phyloP scores from a whole-genome alignment of 2,888 invertebrate genomes.

The Chymomyza procnemis region DNA sequence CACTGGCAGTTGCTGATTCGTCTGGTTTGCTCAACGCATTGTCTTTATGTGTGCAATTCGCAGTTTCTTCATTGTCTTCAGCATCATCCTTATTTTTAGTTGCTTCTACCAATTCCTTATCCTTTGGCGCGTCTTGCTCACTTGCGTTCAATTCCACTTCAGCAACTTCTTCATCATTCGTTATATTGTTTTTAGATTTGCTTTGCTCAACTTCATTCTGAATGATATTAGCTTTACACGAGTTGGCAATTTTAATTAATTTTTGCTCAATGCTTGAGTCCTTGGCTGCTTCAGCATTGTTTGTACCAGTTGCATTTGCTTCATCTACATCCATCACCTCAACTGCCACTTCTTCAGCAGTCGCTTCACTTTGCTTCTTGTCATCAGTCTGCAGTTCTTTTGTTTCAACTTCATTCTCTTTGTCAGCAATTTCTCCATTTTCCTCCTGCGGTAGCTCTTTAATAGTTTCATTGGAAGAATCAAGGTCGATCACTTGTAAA shows the following conservation, averaged over 20 bases:
- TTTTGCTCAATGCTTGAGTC: constrained; percentile 10
- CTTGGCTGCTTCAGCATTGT: background rate
- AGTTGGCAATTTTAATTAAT: background rate
- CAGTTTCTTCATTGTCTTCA: background rate
- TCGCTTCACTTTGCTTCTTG: background rate
- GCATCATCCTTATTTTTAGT: background rate
- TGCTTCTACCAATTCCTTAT: background rate
- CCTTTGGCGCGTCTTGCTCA: background rate
- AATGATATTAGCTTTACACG: background rate
- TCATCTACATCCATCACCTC: background rate
- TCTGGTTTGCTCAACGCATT: background rate
- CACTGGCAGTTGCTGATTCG: constrained; percentile 6
- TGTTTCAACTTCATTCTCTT: background rate
- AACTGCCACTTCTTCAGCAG: background rate
- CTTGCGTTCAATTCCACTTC: background rate
- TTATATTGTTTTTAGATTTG: background rate
- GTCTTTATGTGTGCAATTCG: background rate
- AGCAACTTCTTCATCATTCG: background rate
- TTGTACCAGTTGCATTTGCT: background rate
- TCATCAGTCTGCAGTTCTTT: background rate
- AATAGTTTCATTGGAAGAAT: constrained; percentile 40
- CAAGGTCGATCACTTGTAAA: constrained; percentile 44
- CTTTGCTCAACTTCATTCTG: background rate
- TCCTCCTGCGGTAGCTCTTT: background rate
- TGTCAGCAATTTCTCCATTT: background rate